Base-by-base conservation (phyloP, 2,888 invertebrate genomes). In the Julus scandinavius region DNA sequence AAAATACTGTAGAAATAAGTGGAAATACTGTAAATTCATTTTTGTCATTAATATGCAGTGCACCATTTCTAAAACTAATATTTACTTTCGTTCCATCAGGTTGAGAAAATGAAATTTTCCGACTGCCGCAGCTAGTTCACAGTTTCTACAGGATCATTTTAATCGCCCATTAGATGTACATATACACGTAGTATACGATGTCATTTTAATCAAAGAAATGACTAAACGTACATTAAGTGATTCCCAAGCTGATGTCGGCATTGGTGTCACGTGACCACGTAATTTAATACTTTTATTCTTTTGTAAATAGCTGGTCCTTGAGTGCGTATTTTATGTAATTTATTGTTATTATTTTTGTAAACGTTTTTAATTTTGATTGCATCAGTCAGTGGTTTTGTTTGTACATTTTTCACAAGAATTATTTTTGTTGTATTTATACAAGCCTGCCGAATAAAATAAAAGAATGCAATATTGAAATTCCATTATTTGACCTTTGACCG, bases 161-260 rank as follows among this genome's bases (percentile, higher is more conserved):
- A 7, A 38, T 13, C 80, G 38, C 0, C 5, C 80, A 80, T 38
- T 80, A 38, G 38, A 80, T 80, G 80, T 80, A 80, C 80, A 80
- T 80, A 80, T 80, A 80, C 38, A 80, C 38, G 38, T 2, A 80
- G 80, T 80, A 80, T 80, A 80, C 80, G 80, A 80, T 38, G 38
- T 38, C 38, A 80, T 80, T 80, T 80, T 80, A 9, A n/a, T 72
- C 29, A 7, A 7, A 29, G 17, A 29, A 72, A 63, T 63, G 63
- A 13, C 63, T n/a, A 63, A n/a, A 17, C 63, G 63, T 63, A 63
- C 11, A 63, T 17, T 54, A 63, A 13, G 38, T 80, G 80, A 80
- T 80, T 38, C 38, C 80, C 80, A 72, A 80, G 80, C 80, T 80
- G 80, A 80, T 80, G 63, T 72, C 63, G 63, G 63, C 63, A 72